phyloP scores from a whole-genome alignment of 2,113 vertebrate genomes.

The Empidonax traillii region DNA sequence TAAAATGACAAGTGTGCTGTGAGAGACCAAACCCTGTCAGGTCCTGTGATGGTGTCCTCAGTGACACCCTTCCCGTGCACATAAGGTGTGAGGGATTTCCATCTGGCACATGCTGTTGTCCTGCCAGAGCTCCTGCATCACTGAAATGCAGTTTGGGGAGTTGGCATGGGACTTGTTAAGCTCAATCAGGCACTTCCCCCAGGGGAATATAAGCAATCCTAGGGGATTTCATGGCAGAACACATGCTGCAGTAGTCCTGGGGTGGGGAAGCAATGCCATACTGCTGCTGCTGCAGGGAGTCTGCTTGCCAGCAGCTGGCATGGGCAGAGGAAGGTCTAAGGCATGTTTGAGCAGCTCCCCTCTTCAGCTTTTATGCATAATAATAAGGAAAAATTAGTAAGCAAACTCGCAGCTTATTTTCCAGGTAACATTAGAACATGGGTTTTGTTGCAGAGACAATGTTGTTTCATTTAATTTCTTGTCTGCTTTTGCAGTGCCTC shows the following conservation, averaged over 20 bases:
- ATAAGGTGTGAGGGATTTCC: background rate
- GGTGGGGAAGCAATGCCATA: background rate
- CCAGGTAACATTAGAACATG: background rate
- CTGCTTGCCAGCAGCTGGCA: background rate
- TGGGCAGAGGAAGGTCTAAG: background rate
- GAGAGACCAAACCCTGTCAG: background rate
- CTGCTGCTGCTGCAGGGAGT: background rate
- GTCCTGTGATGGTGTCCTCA: background rate
- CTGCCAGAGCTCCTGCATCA: background rate
- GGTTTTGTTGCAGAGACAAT: slow-evolving; percentile 2
- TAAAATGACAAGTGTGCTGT: background rate
- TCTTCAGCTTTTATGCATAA: background rate
- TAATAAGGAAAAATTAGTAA: background rate
- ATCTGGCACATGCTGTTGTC: background rate
- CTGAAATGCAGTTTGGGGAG: background rate
- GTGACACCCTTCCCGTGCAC: background rate
- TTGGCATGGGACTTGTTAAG: background rate
- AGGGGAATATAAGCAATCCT: background rate
- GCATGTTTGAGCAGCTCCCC: background rate
- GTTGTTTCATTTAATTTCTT: background rate
- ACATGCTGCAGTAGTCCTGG: background rate
- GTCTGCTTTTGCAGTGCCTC: background rate
- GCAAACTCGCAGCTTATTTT: background rate
- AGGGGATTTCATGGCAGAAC: background rate
- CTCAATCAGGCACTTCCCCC: background rate